These are phyloP conservation scores for Megathymus violae DNA, from an alignment of 1,140 invertebrate species.

Conservation along the genomic window DNA sequence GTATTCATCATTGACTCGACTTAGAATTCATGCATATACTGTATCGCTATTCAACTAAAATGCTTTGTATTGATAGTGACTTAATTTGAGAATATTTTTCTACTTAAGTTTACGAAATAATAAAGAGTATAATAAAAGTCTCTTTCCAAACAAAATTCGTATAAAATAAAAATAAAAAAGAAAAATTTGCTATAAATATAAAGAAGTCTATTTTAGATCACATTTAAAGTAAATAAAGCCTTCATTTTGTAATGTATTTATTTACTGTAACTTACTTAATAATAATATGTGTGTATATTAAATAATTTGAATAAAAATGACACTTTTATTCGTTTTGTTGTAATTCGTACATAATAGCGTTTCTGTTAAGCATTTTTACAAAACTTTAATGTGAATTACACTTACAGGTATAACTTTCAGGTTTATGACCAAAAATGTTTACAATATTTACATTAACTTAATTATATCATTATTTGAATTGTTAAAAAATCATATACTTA, in stretches of 20 bases:
- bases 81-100: conserved; percentile 8
- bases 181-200: not conserved
- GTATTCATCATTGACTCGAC: not conserved
- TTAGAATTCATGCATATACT: not conserved
- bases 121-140: not conserved
- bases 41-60: not conserved
- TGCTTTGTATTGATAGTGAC: conserved; percentile 5
- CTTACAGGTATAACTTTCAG: not conserved
- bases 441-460: conserved; percentile 1
- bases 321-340: too few species aligned
- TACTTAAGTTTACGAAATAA: not conserved
- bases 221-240: not conserved
- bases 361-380: too few species aligned
- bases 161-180: conserved; percentile 1
- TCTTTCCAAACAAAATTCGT: not conserved
- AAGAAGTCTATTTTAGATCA: not conserved
- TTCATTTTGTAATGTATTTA: not conserved
- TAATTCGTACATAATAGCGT: too few species aligned
- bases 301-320: too few species aligned
- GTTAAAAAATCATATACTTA: not conserved
- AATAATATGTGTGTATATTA: not conserved
- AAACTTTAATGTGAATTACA: not conserved
- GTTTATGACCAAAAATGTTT: not conserved
- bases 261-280: not conserved
- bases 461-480: too few species aligned